Percentiles rank a stretch among this genome's conserved stretches.
These are phyloP conservation scores for Cremastinae sp. DNA, from an alignment of 2,888 invertebrate genomes.

Conservation along the genomic window DNA sequence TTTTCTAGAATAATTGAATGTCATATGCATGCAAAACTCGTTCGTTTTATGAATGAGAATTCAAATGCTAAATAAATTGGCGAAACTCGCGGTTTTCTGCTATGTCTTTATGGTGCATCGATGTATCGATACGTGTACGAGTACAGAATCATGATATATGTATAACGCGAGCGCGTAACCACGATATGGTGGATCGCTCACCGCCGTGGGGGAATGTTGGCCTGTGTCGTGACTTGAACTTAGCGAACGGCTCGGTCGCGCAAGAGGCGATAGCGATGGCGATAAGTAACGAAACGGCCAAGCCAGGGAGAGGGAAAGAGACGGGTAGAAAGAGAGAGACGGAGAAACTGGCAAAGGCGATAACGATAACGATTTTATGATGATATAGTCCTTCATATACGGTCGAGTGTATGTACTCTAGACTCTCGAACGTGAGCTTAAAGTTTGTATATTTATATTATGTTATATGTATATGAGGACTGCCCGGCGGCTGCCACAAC, in stretches of 20 bases:
- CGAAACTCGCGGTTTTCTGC: not conserved
- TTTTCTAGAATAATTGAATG: too few relatives aligned
- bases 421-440: conserved; percentile 13
- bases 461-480: conserved; percentile 48
- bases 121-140: conserved; percentile 21
- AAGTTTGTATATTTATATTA: conserved; percentile 4
- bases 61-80: too few relatives aligned
- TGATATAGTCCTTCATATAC: conserved; percentile 59
- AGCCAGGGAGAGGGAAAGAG: conserved; percentile 36
- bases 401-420: conserved; percentile 49
- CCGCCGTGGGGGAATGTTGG: conserved; percentile 57
- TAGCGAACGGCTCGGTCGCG: conserved; percentile 50
- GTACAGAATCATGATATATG: too few relatives aligned
- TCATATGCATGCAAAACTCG: too few relatives aligned
- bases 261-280: conserved; percentile 58
- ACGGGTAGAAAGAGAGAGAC: conserved; percentile 41
- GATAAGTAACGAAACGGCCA: conserved; percentile 52
- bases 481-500: conserved; percentile 69
- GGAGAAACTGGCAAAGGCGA: conserved; percentile 35
- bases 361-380: conserved; percentile 72
- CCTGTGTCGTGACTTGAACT: conserved; percentile 57
- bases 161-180: conserved; percentile 47
- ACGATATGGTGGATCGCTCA: conserved; percentile 34
- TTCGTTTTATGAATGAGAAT: too few relatives aligned
- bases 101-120: not conserved